Evolutionary conservation across 2,888 invertebrate genomes (phyloP), one percentile per base, ranked within the genome.

Genomic region (Catonia carolina): DNA sequence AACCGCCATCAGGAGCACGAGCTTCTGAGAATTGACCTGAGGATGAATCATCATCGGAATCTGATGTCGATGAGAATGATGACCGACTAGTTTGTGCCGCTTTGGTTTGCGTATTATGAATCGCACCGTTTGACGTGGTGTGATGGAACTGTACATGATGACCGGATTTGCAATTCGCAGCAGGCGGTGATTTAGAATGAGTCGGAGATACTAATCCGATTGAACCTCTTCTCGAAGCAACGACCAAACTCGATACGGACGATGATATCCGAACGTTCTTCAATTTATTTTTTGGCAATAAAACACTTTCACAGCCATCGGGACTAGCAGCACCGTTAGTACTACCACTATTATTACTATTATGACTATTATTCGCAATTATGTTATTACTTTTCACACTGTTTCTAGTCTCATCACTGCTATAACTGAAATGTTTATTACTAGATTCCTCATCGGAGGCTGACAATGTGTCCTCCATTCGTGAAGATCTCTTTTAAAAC

Each of bases 1-100:
- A 93, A 12, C 93, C 92, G 8, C 91, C 92, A 71, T 93, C 92
- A 1, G 90, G 91, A 1, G 87, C 84, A 17, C 83, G 75, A 0
- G 84, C 81, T 70, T 85, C 85, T 6, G 84, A 77, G 66, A 80
- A 74, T 49, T 81, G 78, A 10, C 79, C 78, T 41, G 83, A 76
- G 58, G 82, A 82, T 57, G 82, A 81, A 63, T 80, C 80, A 4
- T 80, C 80, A 18, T 45, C 61, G 8, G 61, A 61, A 15, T 58
- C 59, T 2, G 60, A 59, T 2, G 61, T 53, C 1, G 61, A 60
- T 2, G 55, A 52, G 1, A 59, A 52, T 18, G 55, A 53, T 22
- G 37, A 54, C 37, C n/a, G 50, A 41, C 5, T 41, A 15, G 45
- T 20, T 35, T 48, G 51, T 27, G 39, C 42, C 14, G 62, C 53